Conservation (phyloP, 1,140 invertebrate genomes). For the Sesamia nonagrioides region DNA sequence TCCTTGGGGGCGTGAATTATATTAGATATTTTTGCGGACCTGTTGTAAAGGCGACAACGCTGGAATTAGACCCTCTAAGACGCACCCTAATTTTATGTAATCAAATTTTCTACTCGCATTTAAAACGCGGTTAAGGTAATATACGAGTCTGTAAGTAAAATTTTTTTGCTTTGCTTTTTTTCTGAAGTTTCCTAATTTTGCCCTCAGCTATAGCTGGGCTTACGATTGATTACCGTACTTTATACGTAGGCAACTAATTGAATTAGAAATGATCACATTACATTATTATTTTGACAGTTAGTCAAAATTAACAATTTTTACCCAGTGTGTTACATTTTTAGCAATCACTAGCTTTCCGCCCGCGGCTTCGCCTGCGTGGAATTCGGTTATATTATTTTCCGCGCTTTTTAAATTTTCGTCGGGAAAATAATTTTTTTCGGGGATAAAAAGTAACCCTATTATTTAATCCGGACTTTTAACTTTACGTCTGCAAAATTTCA, state of each 20-base stretch:
- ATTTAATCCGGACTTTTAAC: too few species aligned
- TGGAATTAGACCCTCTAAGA: constrained; percentile 67
- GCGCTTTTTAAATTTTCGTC: too few species aligned
- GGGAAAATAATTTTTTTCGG: too few species aligned
- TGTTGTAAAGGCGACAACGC: constrained; percentile 65
- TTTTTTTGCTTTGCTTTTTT: neutral
- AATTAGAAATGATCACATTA: neutral
- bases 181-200: neutral
- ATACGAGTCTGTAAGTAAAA: constrained; percentile 25
- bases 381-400: too few species aligned
- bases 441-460: too few species aligned
- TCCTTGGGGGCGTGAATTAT: constrained; percentile 64
- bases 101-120: constrained; percentile 65
- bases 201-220: constrained; percentile 5
- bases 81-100: constrained; percentile 67
- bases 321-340: too few species aligned
- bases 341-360: too few species aligned
- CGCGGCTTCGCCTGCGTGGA: too few species aligned
- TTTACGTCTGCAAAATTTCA: too few species aligned
- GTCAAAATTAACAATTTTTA: too few species aligned
- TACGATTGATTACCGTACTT: neutral
- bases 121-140: constrained; percentile 48
- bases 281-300: neutral
- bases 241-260: neutral
- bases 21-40: constrained; percentile 68